phyloP scores from a whole-genome alignment of 2,113 vertebrate species.

The Cariama cristata region DNA sequence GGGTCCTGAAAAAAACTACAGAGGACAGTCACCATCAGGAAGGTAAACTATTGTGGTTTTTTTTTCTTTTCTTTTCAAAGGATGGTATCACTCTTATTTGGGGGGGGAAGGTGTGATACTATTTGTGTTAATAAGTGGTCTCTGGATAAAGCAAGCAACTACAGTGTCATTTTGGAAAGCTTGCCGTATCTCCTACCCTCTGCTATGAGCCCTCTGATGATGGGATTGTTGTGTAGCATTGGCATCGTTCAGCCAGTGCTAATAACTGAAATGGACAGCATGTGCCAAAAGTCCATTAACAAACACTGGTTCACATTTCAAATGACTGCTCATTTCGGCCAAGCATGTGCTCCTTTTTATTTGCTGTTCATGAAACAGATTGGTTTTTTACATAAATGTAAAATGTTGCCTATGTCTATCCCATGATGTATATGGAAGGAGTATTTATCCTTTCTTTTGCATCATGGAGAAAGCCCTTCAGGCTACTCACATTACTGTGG shows the following conservation, averaged over 20 bases:
- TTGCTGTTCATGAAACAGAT: neutral
- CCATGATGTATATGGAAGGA: neutral
- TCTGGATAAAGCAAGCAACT: neutral
- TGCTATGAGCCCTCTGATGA: neutral
- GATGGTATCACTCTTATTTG: neutral
- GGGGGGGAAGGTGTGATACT: fast-evolving
- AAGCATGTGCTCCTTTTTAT: neutral
- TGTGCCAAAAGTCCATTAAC: neutral
- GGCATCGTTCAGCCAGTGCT: neutral
- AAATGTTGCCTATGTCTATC: neutral
- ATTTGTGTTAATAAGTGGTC: neutral
- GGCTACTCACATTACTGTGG: neutral
- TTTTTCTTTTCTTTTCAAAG: neutral
- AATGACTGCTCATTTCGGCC: neutral
- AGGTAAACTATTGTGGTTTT: neutral
- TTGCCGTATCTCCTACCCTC: neutral
- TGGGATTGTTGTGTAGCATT: neutral
- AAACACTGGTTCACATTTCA: neutral
- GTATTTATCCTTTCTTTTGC: neutral
- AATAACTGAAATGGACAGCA: neutral
- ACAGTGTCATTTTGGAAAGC: neutral
- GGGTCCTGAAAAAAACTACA: neutral
- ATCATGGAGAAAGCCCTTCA: fast-evolving
- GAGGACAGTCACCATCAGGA: neutral
- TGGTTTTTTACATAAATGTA: neutral